These are phyloP conservation scores for Maniola hyperantus DNA, from an alignment of 2,888 invertebrate species.

Conservation along the genomic window DNA sequence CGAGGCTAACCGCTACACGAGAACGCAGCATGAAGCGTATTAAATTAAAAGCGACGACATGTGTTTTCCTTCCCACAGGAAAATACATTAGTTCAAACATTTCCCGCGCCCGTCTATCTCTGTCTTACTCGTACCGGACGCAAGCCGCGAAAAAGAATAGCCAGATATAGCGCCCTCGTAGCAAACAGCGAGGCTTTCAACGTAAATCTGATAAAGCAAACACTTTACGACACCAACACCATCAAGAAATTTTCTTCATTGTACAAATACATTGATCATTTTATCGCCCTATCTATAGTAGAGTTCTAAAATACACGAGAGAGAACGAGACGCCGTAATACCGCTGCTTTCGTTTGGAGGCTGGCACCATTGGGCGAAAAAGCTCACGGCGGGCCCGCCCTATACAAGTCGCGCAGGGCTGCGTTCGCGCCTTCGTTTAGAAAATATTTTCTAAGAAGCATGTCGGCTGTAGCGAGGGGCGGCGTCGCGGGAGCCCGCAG, in stretches of 20 bases:
- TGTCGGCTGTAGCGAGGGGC: slow-evolving; percentile 76
- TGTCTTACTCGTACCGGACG: slow-evolving; percentile 46
- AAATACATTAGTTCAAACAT: slow-evolving; percentile 80
- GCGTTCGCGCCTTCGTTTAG: slow-evolving; percentile 64
- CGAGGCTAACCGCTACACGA: slow-evolving; percentile 57
- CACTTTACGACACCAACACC: slow-evolving; percentile 77
- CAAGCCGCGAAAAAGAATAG: slow-evolving; percentile 51
- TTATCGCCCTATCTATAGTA: slow-evolving; percentile 48
- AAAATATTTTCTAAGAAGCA: slow-evolving; percentile 75
- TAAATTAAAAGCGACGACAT: slow-evolving; percentile 82
- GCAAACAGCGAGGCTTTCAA: slow-evolving; percentile 79
- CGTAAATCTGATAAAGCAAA: slow-evolving; percentile 81
- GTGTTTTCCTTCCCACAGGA: slow-evolving; percentile 82
- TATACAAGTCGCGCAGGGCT: slow-evolving; percentile 64
- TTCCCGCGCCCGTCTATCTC: slow-evolving; percentile 61
- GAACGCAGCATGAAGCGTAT: slow-evolving; percentile 78
- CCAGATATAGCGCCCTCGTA: slow-evolving; percentile 67
- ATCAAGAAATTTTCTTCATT: slow-evolving; percentile 72
- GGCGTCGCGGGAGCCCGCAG: slow-evolving; percentile 81
- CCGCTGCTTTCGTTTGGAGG: slow-evolving; percentile 43
- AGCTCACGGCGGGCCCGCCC: slow-evolving; percentile 73
- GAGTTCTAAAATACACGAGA: slow-evolving; percentile 24
- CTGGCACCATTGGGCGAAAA: slow-evolving; percentile 72
- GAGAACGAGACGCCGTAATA: slow-evolving; percentile 54
- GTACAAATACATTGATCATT: slow-evolving; percentile 45